Evolutionary conservation across 2,888 invertebrate species (phyloP), one percentile per base, ranked within the genome.

Genomic region (Patella pellucida): DNA sequence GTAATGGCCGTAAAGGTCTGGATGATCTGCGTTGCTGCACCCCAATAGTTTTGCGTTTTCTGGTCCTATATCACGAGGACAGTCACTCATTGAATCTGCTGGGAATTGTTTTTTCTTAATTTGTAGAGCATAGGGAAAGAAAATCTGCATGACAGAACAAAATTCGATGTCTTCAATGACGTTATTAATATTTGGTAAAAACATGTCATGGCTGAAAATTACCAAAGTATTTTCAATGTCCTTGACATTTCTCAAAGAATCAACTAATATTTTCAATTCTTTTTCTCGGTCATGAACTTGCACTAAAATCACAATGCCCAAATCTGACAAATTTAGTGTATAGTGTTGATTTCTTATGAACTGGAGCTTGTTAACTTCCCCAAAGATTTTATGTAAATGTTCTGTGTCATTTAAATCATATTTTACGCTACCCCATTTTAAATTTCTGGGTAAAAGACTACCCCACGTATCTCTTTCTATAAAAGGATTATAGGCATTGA

Each of bases 131-230:
- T 67, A 69, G 16, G 75, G 75, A 19, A 69, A 75, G 54, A 75
- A 75, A 16, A 75, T 71, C 23, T 75, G 75, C 19, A 75, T 51
- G 5, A 75, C 72, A n/a, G 75, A 72, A 72, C 71, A 31, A 41
- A 67, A 68, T 27, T 75, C 52, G n/a, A 71, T 71, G 19, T 52
- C 52, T n/a, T 72, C 27, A 23, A 75, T 68, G 27, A 68, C 31
- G 15, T 75, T 3, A 68, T 68, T 15, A 19, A 67, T n/a, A 51
- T 68, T 68, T 52, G 62, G 27, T 27, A 31, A 41, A 31, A 50
- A 19, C 9, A 72, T 15, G 41, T 75, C 75, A 41, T 75, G 75
- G 19, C 75, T 75, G 54, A 75, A 75, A 11, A 75, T 15, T 5
- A 75, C 67, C 9, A 75, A 56, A 16, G 71, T 71, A 9, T 54